Evolutionary conservation across 2,797 vertebrate species (phyloP).

Genomic region (Pseudochromis fuscus): DNA sequence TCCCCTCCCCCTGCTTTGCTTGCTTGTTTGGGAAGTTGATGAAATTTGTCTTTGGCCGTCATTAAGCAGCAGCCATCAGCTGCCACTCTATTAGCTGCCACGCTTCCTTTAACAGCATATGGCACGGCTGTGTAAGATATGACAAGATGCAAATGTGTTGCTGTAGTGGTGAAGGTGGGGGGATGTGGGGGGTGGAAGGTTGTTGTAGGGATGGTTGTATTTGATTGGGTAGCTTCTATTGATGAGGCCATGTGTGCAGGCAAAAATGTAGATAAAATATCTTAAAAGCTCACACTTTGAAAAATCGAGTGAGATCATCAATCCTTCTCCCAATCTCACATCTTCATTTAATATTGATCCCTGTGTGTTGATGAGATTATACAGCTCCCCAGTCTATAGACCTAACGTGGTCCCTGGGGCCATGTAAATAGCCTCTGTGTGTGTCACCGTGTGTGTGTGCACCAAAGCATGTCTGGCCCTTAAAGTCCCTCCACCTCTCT

Average conservation of each 20-base stretch:
- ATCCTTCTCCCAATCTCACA: slow-evolving; percentile 40
- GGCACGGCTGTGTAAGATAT: slow-evolving; percentile 82
- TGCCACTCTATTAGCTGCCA: slow-evolving; percentile 86
- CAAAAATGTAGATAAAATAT: slow-evolving; percentile 32
- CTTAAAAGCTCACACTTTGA: slow-evolving; percentile 28
- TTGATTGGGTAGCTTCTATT: slow-evolving; percentile 34
- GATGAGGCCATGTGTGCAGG: slow-evolving; percentile 37
- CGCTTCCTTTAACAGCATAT: slow-evolving; percentile 85
- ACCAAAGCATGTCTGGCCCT: slow-evolving; percentile 64
- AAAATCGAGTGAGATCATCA: slow-evolving; percentile 38
- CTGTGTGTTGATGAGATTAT: slow-evolving; percentile 60
- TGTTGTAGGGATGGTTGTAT: slow-evolving; percentile 18
- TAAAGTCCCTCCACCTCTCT: slow-evolving; percentile 75
- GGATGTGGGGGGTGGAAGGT: slow-evolving; percentile 10
- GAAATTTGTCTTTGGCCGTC: slow-evolving; percentile 85
- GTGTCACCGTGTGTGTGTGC: slow-evolving; percentile 44
- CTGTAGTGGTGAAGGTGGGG: slow-evolving; percentile 25
- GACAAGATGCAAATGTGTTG: slow-evolving; percentile 84
- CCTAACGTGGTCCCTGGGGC: slow-evolving; percentile 49
- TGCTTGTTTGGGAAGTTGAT: slow-evolving; percentile 84
- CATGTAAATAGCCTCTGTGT: slow-evolving; percentile 63
- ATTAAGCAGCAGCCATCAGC: slow-evolving; percentile 83
- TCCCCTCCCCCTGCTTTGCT: background rate
- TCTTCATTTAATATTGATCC: slow-evolving; percentile 74
- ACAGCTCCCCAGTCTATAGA: slow-evolving; percentile 53